phyloP scores from a whole-genome alignment of 2,888 invertebrate genomes.

The Erynnis tages region DNA sequence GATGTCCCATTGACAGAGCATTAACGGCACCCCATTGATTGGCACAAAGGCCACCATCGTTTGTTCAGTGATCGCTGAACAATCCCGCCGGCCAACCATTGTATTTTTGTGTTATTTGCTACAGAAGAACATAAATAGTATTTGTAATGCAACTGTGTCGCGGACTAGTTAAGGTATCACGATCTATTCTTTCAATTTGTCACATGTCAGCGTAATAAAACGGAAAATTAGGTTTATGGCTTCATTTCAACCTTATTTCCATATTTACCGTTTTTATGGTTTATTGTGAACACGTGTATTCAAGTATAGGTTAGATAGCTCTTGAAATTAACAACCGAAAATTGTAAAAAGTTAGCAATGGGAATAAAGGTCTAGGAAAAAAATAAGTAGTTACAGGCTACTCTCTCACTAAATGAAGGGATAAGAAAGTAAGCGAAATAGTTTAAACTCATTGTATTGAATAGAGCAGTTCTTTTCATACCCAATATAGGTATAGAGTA shows the following conservation, averaged over 20 bases:
- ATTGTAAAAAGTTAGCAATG: too few relatives aligned
- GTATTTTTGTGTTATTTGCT: conserved; percentile 47
- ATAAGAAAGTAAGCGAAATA: too few relatives aligned
- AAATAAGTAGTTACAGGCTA: too few relatives aligned
- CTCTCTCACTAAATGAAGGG: too few relatives aligned
- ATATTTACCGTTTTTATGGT: background rate
- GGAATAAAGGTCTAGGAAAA: too few relatives aligned
- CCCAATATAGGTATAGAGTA: too few relatives aligned
- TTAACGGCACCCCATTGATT: conserved; percentile 76
- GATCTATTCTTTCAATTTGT: conserved; percentile 24
- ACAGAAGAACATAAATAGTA: conserved; percentile 29
- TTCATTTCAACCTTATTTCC: background rate
- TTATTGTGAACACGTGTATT: too few relatives aligned
- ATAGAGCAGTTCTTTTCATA: too few relatives aligned
- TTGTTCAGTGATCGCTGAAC: conserved; percentile 71
- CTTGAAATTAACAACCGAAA: too few relatives aligned
- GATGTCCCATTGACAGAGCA: conserved; percentile 69
- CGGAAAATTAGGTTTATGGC: conserved; percentile 5
- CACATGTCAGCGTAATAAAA: conserved; percentile 13
- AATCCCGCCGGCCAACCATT: conserved; percentile 58
- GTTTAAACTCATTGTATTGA: too few relatives aligned
- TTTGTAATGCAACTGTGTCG: conserved; percentile 27
- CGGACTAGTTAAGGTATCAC: conserved; percentile 23
- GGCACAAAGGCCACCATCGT: conserved; percentile 67
- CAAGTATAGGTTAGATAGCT: too few relatives aligned